phyloP scores from a whole-genome alignment of 1,140 invertebrate genomes.

The Ooceraea biroi region DNA sequence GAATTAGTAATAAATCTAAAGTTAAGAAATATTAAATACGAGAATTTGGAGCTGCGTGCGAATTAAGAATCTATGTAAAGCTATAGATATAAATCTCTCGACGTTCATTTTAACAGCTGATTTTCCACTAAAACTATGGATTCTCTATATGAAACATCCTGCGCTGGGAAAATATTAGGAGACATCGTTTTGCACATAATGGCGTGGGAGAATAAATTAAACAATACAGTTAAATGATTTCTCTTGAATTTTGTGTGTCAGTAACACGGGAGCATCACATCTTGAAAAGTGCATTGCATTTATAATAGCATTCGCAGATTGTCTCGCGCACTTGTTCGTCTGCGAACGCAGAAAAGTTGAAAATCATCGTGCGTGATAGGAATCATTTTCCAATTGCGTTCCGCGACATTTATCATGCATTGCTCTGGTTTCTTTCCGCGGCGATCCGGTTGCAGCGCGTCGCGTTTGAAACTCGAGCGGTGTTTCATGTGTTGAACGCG shows the following conservation, averaged over 20 bases:
- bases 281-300: not conserved
- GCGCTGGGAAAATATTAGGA: not conserved
- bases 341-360: constrained; percentile 10
- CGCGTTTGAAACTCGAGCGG: constrained; percentile 20
- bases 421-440: constrained; percentile 18
- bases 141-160: too few species aligned
- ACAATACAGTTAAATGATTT: not conserved
- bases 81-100: too few species aligned
- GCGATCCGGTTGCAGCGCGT: constrained; percentile 3
- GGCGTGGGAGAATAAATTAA: not conserved
- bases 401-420: constrained; percentile 15
- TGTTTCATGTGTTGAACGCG: constrained; percentile 16
- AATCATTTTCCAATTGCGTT: constrained; percentile 23
- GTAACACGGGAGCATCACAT: not conserved
- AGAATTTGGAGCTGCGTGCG: too few species aligned
- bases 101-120: too few species aligned
- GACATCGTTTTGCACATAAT: not conserved
- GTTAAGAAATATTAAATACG: too few species aligned
- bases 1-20: too few species aligned
- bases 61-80: too few species aligned
- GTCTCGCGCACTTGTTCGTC: not conserved
- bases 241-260: not conserved
- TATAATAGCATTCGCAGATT: constrained; percentile 1
- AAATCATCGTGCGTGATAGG: not conserved
- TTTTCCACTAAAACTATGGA: too few species aligned